Conservation (phyloP, 2,113 vertebrate species). For the Calyptommatus sinebrachiatus region DNA sequence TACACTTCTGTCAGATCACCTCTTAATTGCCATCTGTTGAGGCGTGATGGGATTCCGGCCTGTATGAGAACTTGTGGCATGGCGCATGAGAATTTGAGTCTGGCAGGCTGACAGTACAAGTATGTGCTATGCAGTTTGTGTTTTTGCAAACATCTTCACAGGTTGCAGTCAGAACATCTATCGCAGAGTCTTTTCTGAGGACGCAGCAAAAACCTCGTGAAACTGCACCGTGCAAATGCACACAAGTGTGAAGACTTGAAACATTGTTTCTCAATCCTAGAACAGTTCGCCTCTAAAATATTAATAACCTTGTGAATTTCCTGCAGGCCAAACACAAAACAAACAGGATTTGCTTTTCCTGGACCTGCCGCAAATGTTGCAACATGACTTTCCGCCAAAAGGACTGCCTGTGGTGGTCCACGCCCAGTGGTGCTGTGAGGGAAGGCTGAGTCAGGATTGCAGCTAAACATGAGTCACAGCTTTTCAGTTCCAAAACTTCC, state of each 20-base stretch:
- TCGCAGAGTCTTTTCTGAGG: background rate
- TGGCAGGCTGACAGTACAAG: background rate
- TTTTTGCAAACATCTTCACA: too few relatives aligned
- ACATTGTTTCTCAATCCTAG: background rate
- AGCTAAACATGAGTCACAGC: constrained; percentile 10
- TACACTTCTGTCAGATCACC: too few relatives aligned
- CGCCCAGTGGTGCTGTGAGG: background rate
- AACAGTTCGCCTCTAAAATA: background rate
- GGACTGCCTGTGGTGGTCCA: background rate
- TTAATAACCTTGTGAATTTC: background rate
- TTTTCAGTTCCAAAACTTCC: background rate
- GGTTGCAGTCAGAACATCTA: too few relatives aligned
- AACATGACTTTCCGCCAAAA: background rate
- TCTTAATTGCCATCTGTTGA: too few relatives aligned
- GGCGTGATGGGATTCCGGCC: too few relatives aligned
- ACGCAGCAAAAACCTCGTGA: background rate
- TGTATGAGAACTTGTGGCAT: too few relatives aligned
- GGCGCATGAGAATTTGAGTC: too few relatives aligned
- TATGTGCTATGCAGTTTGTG: too few relatives aligned
- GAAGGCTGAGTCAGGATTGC: background rate
- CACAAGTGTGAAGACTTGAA: background rate
- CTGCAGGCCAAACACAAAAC: background rate
- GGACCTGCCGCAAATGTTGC: constrained; percentile 3
- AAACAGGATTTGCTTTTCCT: background rate
- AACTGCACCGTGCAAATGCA: background rate